These are phyloP conservation scores for Phengaris arion DNA, from an alignment of 2,888 invertebrate genomes.

Conservation along the genomic window DNA sequence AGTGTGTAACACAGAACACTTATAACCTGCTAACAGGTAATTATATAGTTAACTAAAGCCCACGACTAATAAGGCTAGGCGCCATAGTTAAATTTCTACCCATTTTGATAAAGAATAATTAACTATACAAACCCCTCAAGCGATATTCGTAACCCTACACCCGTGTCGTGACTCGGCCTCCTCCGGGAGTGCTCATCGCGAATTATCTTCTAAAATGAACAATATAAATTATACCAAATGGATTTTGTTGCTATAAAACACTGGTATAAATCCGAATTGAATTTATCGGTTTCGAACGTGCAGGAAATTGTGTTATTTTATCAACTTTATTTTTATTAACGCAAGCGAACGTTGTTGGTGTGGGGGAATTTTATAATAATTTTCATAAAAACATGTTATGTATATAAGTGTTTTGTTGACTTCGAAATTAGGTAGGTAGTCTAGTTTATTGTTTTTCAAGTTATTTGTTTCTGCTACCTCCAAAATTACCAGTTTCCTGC, in stretches of 20 bases:
- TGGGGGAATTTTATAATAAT: not conserved
- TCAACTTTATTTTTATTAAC: slow-evolving; percentile 12
- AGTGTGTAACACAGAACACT: too few relatives aligned
- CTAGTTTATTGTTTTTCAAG: too few relatives aligned
- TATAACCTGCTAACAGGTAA: too few relatives aligned
- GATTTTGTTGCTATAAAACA: slow-evolving; percentile 64
- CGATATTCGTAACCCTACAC: slow-evolving; percentile 38
- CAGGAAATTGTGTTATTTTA: slow-evolving; percentile 39
- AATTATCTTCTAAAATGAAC: slow-evolving; percentile 67
- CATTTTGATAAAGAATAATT: not conserved
- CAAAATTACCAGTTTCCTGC: too few relatives aligned
- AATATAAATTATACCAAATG: slow-evolving; percentile 67
- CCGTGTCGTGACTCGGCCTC: slow-evolving; percentile 64
- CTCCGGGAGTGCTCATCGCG: slow-evolving; percentile 66
- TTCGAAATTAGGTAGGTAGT: too few relatives aligned
- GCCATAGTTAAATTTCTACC: not conserved
- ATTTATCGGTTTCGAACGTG: slow-evolving; percentile 50
- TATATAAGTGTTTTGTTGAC: not conserved
- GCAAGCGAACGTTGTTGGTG: not conserved
- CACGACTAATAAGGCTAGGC: too few relatives aligned
- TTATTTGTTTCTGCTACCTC: too few relatives aligned
- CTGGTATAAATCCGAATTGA: slow-evolving; percentile 43
- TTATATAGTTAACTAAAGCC: too few relatives aligned
- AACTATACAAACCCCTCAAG: not conserved
- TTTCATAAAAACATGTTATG: not conserved